Conservation (phyloP, 2,797 vertebrate species). For the Discoglossus pictus region DNA sequence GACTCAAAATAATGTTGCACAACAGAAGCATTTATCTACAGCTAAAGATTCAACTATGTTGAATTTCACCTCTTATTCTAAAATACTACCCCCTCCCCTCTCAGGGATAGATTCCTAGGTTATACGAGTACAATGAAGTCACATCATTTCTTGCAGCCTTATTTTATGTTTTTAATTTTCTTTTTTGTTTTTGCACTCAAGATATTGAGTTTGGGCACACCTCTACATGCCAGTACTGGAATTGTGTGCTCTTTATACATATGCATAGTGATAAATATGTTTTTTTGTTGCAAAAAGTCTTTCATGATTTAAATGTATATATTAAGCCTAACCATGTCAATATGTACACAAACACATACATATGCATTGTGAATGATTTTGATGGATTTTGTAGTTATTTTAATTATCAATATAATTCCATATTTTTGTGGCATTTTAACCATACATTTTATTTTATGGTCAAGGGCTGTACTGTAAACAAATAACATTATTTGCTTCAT, state of each 20-base stretch:
- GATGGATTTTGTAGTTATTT: slow-evolving; percentile 29
- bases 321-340: slow-evolving; percentile 48
- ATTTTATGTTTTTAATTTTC: slow-evolving; percentile 78
- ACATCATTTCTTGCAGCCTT: slow-evolving; percentile 82
- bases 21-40: slow-evolving; percentile 80
- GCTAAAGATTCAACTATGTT: slow-evolving; percentile 77
- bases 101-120: slow-evolving; percentile 97
- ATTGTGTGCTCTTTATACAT: slow-evolving; percentile 45
- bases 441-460: background rate
- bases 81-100: slow-evolving; percentile 70
- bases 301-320: slow-evolving; percentile 23
- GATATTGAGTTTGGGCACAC: slow-evolving; percentile 67
- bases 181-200: slow-evolving; percentile 85
- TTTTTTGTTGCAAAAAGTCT: slow-evolving; percentile 20
- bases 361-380: background rate
- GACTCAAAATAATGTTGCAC: slow-evolving; percentile 78
- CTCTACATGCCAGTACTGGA: slow-evolving; percentile 70
- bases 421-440: slow-evolving; percentile 13
- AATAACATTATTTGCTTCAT: slow-evolving; percentile 26
- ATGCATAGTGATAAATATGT: slow-evolving; percentile 20
- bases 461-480: slow-evolving; percentile 23
- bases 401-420: slow-evolving; percentile 1
- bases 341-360: slow-evolving; percentile 42
- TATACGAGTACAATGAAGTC: slow-evolving; percentile 83
- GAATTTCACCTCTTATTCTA: slow-evolving; percentile 72